Evolutionary conservation across 1,140 invertebrate genomes (phyloP), one percentile per base, ranked within the genome.

Genomic region (Drosophila suzukii): DNA sequence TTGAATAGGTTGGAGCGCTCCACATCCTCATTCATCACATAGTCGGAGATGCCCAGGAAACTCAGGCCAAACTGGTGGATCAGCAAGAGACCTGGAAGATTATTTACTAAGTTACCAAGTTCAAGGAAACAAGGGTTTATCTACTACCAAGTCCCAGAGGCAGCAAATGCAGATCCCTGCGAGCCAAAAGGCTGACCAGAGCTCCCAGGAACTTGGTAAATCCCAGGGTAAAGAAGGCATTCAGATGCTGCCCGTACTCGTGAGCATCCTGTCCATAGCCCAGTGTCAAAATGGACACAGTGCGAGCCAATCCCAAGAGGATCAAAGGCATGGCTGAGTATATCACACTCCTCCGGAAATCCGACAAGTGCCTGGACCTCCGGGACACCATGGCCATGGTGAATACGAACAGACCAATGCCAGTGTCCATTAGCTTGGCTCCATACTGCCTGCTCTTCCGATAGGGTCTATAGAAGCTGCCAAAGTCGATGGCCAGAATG

Each of bases 171-270:
- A 54, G 5, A 24, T 88, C 73, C 8, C 30, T 75, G 17, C 56
- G 41, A 0, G 72, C 73, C 32, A 88, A 0, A 7, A 53, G 20
- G 13, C 68, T 73, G 2, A 84, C 6, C 6, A 73, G 20, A 11
- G 94, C 94, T 15, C 94, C 94, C 15, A 96, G 84, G 1, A 98
- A 84, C 94, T 97, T 98, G 15, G 97, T 95, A 50, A 96, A 93
- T n/a, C 96, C 97, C 34, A 99, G 92, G 3, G 98, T 99, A 62
- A 98, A 95, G 84, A 99, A 99, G 91, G 99, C 99, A 92, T 99
- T 99, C 97, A 98, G 98, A 93, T 99, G 98, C 8, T 96, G 93
- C 0, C 98, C 98, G 94, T 99, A 99, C 90, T 99, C 98, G 13
- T 96, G 95, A 0, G 97, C 94, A 92, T 98, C 96, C 85, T 96